Base-by-base conservation (phyloP, 2,113 vertebrate species). In the Struthio camelus region DNA sequence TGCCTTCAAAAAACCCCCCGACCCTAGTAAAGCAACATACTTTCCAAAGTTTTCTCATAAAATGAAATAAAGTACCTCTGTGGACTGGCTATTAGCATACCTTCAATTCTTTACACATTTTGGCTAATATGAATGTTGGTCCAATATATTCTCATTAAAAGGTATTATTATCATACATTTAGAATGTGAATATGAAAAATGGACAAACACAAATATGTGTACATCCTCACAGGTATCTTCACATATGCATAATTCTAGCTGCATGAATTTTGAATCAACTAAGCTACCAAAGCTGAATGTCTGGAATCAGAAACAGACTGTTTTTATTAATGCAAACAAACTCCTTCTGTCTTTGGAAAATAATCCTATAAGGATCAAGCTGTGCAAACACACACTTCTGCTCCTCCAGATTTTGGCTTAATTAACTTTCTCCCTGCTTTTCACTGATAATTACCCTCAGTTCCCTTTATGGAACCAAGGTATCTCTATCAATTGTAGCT, bases 301-400 rank as follows among this genome's bases (percentile, higher is more conserved):
- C 78, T 95, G 89, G 42, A 82, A 85, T 61, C 51, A 79, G 78
- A 85, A 86, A 81, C 20, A 69, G 58, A 24, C 42, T 38, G 9
- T 71, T 96, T 95, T 78, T 93, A 30, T 94, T 84, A 96, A 87
- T 27, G 50, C 22, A 95, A 96, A 97, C 70, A 93, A 80, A 70
- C 30, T 82, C 89, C 56, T 86, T 92, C 72, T 80, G 80, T 73
- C 44, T 88, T 90, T 91, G 65, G 54, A 90, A 97, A 94, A 94
- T 50, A 89, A 83, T 73, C 19, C 54, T 64, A 19, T 78, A 84
- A 64, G 50, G 80, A 82, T 23, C 44, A 96, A 87, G 54, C 40
- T 94, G 38, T 81, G 81, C 85, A 96, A 96, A 96, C 53, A 96
- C 14, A 80, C 62, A 82, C 58, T 93, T 92, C 73, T 93, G 42